phyloP scores from a whole-genome alignment of 2,797 vertebrate species.

The Pangasius djambal region DNA sequence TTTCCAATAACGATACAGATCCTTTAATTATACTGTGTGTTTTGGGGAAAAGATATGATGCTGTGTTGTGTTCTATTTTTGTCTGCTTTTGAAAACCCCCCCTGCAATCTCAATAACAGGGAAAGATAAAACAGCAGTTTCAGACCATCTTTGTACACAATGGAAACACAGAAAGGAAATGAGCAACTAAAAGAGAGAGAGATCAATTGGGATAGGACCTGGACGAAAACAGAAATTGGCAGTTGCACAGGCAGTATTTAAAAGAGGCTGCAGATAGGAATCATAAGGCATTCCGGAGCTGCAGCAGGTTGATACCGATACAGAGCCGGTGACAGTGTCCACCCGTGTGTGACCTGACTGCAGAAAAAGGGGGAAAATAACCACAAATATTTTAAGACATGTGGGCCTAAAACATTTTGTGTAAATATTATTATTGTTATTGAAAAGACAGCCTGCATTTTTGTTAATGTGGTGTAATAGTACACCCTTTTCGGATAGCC shows the following conservation, averaged over 20 bases:
- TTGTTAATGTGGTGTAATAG: not conserved
- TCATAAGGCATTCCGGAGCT: not conserved
- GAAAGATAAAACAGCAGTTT: not conserved
- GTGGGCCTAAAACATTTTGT: not conserved
- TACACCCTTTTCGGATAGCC: not conserved
- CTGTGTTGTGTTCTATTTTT: too few relatives aligned
- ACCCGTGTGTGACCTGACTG: not conserved
- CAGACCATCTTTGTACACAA: not conserved
- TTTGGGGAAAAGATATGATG: not conserved
- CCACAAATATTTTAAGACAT: not conserved
- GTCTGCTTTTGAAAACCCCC: not conserved
- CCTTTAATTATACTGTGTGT: not conserved
- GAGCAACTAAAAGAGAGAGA: not conserved
- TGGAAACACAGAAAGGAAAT: not conserved
- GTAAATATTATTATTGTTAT: not conserved
- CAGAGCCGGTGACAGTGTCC: not conserved
- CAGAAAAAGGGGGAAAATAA: not conserved
- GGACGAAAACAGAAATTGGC: too few relatives aligned
- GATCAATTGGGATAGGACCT: too few relatives aligned
- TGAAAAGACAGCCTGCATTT: not conserved
- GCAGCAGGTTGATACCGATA: not conserved
- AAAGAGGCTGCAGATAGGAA: not conserved
- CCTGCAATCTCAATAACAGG: not conserved
- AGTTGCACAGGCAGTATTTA: not conserved
- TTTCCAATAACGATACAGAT: not conserved